Conservation (phyloP, 2,888 invertebrate species). For the Matsumyia berberina region DNA sequence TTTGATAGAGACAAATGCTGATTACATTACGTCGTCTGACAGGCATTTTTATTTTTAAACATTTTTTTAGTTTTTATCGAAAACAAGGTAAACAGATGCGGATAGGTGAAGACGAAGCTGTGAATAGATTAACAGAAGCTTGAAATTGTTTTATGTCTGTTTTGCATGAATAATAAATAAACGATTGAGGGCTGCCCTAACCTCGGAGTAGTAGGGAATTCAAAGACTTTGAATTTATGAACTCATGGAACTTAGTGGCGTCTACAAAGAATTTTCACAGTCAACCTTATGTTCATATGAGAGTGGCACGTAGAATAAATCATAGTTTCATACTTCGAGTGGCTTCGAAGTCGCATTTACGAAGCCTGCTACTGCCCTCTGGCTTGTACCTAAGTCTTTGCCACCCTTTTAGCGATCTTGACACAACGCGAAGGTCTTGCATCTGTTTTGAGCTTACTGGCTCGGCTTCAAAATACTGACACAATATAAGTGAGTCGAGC, state of each 20-base stretch:
- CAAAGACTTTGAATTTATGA: background rate
- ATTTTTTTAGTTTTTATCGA: conserved; percentile 9
- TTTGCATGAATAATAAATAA: conserved; percentile 1
- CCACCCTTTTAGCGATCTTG: no score
- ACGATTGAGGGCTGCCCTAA: conserved; percentile 11
- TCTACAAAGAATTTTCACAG: no score
- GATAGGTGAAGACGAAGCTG: background rate
- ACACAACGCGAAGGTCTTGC: no score
- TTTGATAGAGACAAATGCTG: conserved; percentile 2
- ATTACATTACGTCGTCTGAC: conserved; percentile 6
- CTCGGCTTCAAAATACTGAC: no score
- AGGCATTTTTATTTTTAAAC: conserved; percentile 11
- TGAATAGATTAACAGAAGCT: conserved; percentile 16
- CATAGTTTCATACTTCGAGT: no score
- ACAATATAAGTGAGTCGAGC: no score
- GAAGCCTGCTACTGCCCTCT: no score
- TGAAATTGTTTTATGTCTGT: background rate
- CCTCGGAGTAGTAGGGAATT: background rate
- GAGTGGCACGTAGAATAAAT: no score
- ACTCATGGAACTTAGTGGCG: background rate
- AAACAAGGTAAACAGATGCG: background rate
- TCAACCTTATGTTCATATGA: no score
- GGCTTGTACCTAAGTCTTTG: no score
- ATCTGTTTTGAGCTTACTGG: no score
- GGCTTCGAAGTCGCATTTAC: no score